Conservation (phyloP, 2,797 vertebrate genomes). For the Etheostoma perlongum region DNA sequence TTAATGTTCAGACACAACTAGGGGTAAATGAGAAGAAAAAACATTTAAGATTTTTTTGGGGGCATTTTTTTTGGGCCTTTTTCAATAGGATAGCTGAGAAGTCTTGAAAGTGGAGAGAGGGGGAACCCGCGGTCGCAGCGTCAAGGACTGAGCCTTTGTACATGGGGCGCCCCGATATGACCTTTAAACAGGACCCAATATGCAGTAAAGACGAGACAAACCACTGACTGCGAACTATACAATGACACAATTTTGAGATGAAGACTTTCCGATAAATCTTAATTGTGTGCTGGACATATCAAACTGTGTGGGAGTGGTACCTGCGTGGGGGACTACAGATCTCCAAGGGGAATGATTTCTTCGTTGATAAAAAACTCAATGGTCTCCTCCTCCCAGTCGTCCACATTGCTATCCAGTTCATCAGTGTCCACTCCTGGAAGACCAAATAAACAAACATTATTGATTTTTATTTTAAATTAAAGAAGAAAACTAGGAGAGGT, state of each 20-base stretch:
- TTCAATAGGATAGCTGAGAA: too few relatives aligned
- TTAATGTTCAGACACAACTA: too few relatives aligned
- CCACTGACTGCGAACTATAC: too few relatives aligned
- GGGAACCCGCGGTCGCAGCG: too few relatives aligned
- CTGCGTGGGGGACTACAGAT: slow-evolving; percentile 90
- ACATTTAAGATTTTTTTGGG: too few relatives aligned
- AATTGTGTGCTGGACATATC: not conserved
- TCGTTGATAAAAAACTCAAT: slow-evolving; percentile 99
- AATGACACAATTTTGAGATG: not conserved
- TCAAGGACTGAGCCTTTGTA: too few relatives aligned
- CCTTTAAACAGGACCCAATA: too few relatives aligned
- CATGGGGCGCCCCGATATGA: too few relatives aligned
- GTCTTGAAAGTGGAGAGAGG: too few relatives aligned
- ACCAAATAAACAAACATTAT: slow-evolving; percentile 4
- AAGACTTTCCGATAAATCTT: not conserved
- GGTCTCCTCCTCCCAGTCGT: slow-evolving; percentile 99
- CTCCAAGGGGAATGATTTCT: slow-evolving; percentile 96
- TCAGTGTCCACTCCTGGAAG: slow-evolving; percentile 93
- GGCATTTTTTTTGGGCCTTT: too few relatives aligned
- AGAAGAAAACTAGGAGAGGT: not conserved
- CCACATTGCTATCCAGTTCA: slow-evolving; percentile 96
- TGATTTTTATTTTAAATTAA: not conserved
- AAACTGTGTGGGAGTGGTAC: slow-evolving; percentile 72
- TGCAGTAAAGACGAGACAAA: too few relatives aligned
- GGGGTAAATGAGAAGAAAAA: too few relatives aligned